phyloP scores from a whole-genome alignment of 2,888 invertebrate species.

The Caenorhabditis imperialis region DNA sequence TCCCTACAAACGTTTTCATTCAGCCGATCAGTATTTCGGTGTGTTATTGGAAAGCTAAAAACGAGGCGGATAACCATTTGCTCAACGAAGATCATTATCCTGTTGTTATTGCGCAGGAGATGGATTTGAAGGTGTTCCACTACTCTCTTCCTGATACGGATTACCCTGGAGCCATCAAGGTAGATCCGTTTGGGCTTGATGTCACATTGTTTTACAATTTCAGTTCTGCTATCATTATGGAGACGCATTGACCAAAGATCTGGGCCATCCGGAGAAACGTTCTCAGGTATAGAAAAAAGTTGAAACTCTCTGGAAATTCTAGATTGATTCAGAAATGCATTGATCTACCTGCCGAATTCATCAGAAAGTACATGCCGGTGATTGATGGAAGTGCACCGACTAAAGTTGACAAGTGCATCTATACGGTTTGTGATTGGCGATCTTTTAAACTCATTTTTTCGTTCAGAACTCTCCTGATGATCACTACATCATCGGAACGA shows the following conservation, averaged over 20 bases:
- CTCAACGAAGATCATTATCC: conserved; percentile 54
- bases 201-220: conserved; percentile 10
- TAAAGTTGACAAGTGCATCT: conserved; percentile 61
- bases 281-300: conserved; percentile 2
- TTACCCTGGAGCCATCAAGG: conserved; percentile 59
- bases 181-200: conserved; percentile 1
- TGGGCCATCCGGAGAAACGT: conserved; percentile 33
- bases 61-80: conserved; percentile 14
- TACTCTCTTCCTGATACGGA: conserved; percentile 56
- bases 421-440: conserved; percentile 52
- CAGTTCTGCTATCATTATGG: conserved; percentile 56
- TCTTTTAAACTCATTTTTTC: conserved; percentile 8
- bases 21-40: conserved; percentile 59
- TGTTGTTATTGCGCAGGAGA: conserved; percentile 55
- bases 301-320: neutral
- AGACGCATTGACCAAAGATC: conserved; percentile 31
- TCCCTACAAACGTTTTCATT: conserved; percentile 1
- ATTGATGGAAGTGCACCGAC: conserved; percentile 48
- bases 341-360: conserved; percentile 50
- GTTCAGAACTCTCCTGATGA: conserved; percentile 62
- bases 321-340: conserved; percentile 37
- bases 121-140: conserved; percentile 42
- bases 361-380: conserved; percentile 53
- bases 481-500: conserved; percentile 61
- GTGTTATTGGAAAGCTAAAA: conserved; percentile 58